Base-by-base conservation (phyloP, 2,888 invertebrate species). In the Andrena trimmerana region DNA sequence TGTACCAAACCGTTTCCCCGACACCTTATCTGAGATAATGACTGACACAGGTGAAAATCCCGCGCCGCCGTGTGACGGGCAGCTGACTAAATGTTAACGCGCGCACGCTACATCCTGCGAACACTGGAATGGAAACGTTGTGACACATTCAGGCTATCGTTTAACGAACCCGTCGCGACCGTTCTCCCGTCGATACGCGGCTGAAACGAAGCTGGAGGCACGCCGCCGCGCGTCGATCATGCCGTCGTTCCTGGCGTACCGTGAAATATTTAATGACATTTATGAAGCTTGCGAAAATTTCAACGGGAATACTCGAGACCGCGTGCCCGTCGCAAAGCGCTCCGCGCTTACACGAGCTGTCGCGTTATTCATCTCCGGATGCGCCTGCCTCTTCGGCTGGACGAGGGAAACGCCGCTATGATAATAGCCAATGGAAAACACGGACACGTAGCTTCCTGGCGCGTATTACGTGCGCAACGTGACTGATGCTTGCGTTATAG, bases 91-190 rank as follows among this genome's bases (percentile, higher is more conserved):
- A 75, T 48, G 82, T 69, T 77, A 76, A 75, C 82, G 62, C 65
- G 59, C 50, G 63, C 78, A 63, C 77, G 77, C 77, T 50, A 78
- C 74, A 69, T 54, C 59, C 77, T 33, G n/a, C 57, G 59, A 57
- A 48, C 60, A 48, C 63, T 63, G 52, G 60, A 75, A 70, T 65
- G 68, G 72, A 83, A 79, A 70, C 82, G 42, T 70, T 76, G 48
- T 75, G 86, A 82, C 85, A 71, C 84, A 78, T 86, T 75, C 82
- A 69, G 83, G 77, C 69, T 83, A 78, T 80, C 85, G 85, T 78
- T 83, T 69, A 83, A 83, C 78, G 79, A 85, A 80, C 78, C 65
- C 66, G 68, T 74, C 68, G 60, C 73, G 27, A 62, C 36, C 29
- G 52, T 42, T 75, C 57, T 42, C n/a, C 62, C 66, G 52, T 68